Evolutionary conservation across 2,113 vertebrate species (phyloP).

Genomic region (Taurulus bubalis): DNA sequence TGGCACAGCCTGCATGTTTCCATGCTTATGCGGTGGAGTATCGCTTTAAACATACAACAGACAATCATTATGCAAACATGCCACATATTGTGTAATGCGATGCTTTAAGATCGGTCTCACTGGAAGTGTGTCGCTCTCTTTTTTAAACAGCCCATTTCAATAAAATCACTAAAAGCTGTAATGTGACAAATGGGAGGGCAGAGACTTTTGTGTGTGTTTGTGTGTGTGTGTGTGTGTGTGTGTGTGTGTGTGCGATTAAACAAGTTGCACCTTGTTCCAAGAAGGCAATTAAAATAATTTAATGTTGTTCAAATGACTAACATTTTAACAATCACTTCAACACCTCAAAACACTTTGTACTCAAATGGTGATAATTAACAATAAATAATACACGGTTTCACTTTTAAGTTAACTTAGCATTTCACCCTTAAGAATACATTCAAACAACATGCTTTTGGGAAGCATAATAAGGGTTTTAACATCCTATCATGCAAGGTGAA

Average conservation of each 20-base stretch:
- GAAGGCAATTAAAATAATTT: slow-evolving; percentile 69
- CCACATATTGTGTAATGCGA: slow-evolving; percentile 6
- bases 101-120: slow-evolving; percentile 18
- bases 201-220: background rate
- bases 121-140: background rate
- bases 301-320: slow-evolving; percentile 70
- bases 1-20: slow-evolving; percentile 43
- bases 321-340: slow-evolving; percentile 67
- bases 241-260: background rate
- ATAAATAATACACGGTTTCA: slow-evolving; percentile 75
- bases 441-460: slow-evolving; percentile 50
- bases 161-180: background rate
- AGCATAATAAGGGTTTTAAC: slow-evolving; percentile 35
- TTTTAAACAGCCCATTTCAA: slow-evolving; percentile 8
- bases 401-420: slow-evolving; percentile 49
- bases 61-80: slow-evolving; percentile 31
- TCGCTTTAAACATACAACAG: slow-evolving; percentile 43
- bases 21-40: slow-evolving; percentile 18
- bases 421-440: slow-evolving; percentile 46
- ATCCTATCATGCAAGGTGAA: slow-evolving; percentile 56
- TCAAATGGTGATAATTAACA: slow-evolving; percentile 68
- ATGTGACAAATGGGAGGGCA: background rate
- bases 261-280: slow-evolving; percentile 19
- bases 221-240: slow-evolving; percentile 14
- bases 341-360: slow-evolving; percentile 64